Evolutionary conservation across 2,113 vertebrate species (phyloP), one percentile per base, ranked within the genome.

Genomic region (pig (Sus scrofa)): DNA sequence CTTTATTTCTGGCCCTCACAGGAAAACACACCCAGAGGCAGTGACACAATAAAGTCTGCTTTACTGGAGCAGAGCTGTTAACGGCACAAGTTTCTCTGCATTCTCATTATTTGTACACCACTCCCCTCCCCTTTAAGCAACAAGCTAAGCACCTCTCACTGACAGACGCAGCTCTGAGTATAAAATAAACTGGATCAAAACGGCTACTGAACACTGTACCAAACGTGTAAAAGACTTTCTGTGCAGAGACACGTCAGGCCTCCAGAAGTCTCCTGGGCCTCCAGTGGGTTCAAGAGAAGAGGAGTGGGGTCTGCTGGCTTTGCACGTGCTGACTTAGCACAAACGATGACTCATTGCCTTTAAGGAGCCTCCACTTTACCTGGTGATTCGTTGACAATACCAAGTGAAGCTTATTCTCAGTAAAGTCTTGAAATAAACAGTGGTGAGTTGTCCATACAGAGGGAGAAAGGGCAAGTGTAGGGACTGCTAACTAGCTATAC

Each of bases 11-110:
- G 96, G 94, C 60, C 74, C 94, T 97, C 86, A 50, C 96, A 85
- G 96, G 84, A 97, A 96, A 98, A 97, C 95, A 96, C 75, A 96
- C 93, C 96, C 97, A 95, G 93, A 93, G 86, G 95, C 94, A 89
- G 86, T 77, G 73, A 96, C 93, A 97, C 83, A 87, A 89, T 96
- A 77, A 87, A 95, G 83, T 68, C 89, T 13, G 75, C 96, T 85
- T 75, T 96, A 75, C 86, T 84, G 91, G 95, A 90, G 91, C 86
- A 86, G 73, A 93, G 83, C 67, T 95, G 86, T 77, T 86, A 84
- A 96, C 78, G 52, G 78, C 78, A 74, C 92, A 78, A 74, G 96
- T 52, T 27, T 77, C 95, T 75, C 83, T 32, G 82, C 26, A 9
- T 74, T 83, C 94, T 95, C 83, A 85, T 94, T 93, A 97, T 96